Percentiles rank a stretch among this genome's conserved stretches.
These are phyloP conservation scores for Rallus crepitans DNA, from an alignment of 2,797 vertebrate genomes.

Conservation along the genomic window DNA sequence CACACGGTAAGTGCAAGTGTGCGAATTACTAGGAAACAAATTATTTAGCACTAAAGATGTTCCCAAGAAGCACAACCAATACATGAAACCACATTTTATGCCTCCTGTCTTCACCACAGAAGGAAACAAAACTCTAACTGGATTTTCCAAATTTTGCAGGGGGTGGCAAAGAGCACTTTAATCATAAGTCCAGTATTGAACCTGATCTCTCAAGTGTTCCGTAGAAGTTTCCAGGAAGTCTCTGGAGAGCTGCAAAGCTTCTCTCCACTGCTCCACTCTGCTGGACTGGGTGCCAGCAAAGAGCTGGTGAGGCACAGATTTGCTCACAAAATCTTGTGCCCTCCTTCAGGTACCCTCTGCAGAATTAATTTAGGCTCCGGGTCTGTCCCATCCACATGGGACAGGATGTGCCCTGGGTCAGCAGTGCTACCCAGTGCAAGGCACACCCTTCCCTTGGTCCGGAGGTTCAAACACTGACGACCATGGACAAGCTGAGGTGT, in stretches of 20 bases:
- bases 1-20: background rate
- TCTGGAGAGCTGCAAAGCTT: background rate
- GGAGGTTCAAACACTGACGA: background rate
- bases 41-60: background rate
- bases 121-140: background rate
- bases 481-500: background rate
- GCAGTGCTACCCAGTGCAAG: rapidly evolving
- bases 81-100: background rate
- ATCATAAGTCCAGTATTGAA: background rate
- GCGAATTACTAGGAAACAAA: background rate
- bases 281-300: background rate
- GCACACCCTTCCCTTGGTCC: background rate
- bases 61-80: background rate
- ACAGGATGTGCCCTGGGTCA: background rate
- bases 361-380: background rate
- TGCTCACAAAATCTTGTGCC: background rate
- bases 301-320: background rate
- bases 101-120: background rate
- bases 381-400: rapidly evolving
- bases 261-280: background rate
- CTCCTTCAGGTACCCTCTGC: background rate
- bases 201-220: background rate
- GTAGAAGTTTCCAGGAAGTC: background rate
- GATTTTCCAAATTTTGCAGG: background rate
- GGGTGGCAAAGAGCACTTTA: background rate